Percentiles rank a stretch among this genome's conserved stretches.
Evolutionary conservation across 1,140 invertebrate species (phyloP).

Genomic region (Ooceraea biroi): DNA sequence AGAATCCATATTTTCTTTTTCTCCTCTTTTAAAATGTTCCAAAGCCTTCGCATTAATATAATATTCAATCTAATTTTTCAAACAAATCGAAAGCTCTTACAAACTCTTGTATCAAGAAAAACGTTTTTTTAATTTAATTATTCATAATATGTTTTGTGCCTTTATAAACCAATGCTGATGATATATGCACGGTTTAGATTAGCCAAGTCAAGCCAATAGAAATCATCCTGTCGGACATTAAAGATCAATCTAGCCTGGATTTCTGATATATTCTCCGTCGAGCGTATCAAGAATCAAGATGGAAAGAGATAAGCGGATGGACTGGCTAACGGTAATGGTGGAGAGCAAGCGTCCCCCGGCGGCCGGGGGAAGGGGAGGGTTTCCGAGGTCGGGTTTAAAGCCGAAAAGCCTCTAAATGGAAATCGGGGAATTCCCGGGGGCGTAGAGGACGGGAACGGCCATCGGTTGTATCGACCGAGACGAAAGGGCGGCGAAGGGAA

Average conservation of each 20-base stretch:
- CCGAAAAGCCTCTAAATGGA: slow-evolving; percentile 77
- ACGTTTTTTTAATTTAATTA: no score
- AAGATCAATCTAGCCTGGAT: neutral
- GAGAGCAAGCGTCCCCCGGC: slow-evolving; percentile 62
- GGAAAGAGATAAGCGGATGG: slow-evolving; percentile 13
- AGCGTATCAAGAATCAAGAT: slow-evolving; percentile 2
- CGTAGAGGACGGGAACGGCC: slow-evolving; percentile 79
- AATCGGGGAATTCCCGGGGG: slow-evolving; percentile 84
- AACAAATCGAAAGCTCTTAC: no score
- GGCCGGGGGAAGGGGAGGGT: neutral
- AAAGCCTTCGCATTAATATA: no score
- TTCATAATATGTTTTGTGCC: no score
- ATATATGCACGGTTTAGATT: no score
- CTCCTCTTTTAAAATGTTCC: no score
- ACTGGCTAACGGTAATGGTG: slow-evolving; percentile 39
- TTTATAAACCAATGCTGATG: no score
- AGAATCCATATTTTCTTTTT: no score
- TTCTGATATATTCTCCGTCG: slow-evolving; percentile 1
- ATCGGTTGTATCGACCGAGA: slow-evolving; percentile 83
- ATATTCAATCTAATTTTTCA: no score
- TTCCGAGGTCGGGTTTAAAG: slow-evolving; percentile 73
- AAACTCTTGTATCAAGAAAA: no score
- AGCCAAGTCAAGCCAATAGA: neutral
- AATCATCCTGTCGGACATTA: neutral
- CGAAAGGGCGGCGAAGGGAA: slow-evolving; percentile 51